A percentile compares a stretch with the other conserved stretches of the same genome.
Evolutionary conservation across 2,113 vertebrate genomes (phyloP).

Genomic region (Tauraco erythrolophus): DNA sequence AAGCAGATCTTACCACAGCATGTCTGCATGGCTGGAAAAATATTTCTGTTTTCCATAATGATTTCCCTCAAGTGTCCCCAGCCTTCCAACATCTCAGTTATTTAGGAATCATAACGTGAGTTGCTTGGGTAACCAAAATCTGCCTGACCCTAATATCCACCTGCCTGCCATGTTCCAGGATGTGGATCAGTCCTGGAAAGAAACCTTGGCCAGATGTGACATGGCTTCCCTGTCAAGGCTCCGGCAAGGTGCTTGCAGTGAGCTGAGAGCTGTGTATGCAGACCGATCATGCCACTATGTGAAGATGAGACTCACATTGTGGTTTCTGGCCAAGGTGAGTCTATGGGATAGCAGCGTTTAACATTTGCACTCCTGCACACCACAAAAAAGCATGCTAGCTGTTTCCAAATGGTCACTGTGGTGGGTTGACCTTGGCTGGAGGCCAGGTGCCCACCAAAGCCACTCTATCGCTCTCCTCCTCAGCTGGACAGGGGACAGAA

Average conservation of each 20-base stretch:
- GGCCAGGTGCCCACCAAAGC: too few relatives aligned
- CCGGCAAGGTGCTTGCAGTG: background rate
- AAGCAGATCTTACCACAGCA: background rate
- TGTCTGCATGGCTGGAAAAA: conserved; percentile 3
- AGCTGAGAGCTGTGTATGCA: background rate
- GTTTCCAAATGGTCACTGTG: background rate
- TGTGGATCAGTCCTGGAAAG: background rate
- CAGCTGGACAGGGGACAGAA: too few relatives aligned
- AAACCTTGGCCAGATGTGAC: background rate
- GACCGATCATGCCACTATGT: rapidly evolving
- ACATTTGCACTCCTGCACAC: background rate
- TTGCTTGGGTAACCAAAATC: conserved; percentile 66
- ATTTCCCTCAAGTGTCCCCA: background rate
- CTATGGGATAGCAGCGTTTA: background rate
- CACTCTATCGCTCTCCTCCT: too few relatives aligned
- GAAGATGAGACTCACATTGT: background rate
- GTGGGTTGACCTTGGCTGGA: too few relatives aligned
- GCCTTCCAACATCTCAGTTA: conserved; percentile 41
- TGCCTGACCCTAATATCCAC: background rate
- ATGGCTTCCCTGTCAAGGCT: background rate
- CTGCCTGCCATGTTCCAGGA: background rate
- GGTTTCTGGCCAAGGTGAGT: background rate
- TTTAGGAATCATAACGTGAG: conserved; percentile 65
- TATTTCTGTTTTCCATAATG: conserved; percentile 10
- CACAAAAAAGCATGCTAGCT: background rate